phyloP scores from a whole-genome alignment of 2,113 vertebrate genomes.

The Mesembrinibis cayennensis region DNA sequence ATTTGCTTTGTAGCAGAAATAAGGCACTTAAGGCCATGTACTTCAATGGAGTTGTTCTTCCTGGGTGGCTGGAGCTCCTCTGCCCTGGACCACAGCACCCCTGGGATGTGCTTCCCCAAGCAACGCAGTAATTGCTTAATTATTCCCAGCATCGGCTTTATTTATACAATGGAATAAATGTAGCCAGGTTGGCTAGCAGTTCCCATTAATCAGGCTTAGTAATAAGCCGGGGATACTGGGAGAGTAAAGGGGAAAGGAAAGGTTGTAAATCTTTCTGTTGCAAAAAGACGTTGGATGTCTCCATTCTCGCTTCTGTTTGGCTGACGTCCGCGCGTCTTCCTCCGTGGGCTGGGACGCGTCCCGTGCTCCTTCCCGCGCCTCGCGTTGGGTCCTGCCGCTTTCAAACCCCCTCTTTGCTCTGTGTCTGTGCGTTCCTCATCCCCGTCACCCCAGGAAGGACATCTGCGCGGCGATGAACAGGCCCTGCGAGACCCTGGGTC shows the following conservation, averaged over 20 bases:
- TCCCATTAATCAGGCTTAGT: slow-evolving; percentile 33
- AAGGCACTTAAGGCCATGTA: neutral
- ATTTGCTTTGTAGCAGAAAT: slow-evolving; percentile 1
- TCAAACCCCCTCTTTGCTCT: neutral
- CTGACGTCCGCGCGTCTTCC: neutral
- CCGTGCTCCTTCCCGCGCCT: neutral
- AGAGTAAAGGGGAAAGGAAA: neutral
- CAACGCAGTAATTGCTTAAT: neutral
- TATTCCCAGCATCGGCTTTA: slow-evolving; percentile 12
- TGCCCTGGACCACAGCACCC: neutral
- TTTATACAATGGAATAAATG: neutral
- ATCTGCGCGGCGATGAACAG: slow-evolving; percentile 90
- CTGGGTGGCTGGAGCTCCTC: slow-evolving; percentile 20
- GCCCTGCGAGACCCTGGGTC: slow-evolving; percentile 94
- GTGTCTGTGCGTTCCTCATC: neutral
- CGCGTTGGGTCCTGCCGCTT: neutral
- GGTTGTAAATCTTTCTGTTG: neutral
- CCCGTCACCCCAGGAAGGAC: slow-evolving; percentile 83
- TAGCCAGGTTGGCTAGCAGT: slow-evolving; percentile 5
- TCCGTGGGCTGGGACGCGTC: neutral
- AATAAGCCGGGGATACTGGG: neutral
- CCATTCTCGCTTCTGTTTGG: neutral
- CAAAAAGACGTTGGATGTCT: neutral
- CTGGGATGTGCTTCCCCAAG: neutral
- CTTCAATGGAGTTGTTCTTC: neutral